phyloP scores from a whole-genome alignment of 2,797 vertebrate genomes.

The Notolabrus celidotus region DNA sequence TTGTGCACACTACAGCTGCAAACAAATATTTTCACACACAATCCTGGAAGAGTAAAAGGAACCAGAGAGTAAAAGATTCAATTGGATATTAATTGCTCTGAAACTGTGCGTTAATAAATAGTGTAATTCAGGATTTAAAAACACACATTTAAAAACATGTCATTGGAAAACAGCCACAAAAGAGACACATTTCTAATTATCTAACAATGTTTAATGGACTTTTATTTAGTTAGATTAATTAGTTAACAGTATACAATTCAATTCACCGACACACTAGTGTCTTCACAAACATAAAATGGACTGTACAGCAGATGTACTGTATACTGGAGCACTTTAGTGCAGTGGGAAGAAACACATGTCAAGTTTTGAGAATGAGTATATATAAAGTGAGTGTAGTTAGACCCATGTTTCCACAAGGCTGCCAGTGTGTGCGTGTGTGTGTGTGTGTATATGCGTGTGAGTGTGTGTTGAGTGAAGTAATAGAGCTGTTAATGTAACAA shows the following conservation, averaged over 20 bases:
- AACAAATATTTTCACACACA: not conserved
- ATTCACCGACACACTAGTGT: conserved; percentile 87
- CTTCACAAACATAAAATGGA: conserved; percentile 88
- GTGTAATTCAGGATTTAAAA: conserved; percentile 19
- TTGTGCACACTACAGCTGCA: not conserved
- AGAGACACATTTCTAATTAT: conserved; percentile 73
- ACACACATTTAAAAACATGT: conserved; percentile 12
- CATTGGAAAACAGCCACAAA: conserved; percentile 53
- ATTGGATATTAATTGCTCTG: not conserved
- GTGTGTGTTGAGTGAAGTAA: conserved; percentile 45
- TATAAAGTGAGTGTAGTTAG: conserved; percentile 74
- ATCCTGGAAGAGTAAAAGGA: not conserved
- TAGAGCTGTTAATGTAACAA: conserved; percentile 69
- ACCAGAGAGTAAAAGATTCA: not conserved
- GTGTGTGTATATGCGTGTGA: conserved; percentile 32
- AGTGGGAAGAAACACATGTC: conserved; percentile 80
- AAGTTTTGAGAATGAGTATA: conserved; percentile 75
- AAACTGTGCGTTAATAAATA: not conserved
- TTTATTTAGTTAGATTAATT: conserved; percentile 87
- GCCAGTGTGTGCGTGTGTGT: conserved; percentile 47
- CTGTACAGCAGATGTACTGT: conserved; percentile 85
- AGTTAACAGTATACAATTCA: conserved; percentile 89
- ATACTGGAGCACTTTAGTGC: conserved; percentile 78
- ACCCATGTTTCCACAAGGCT: conserved; percentile 64
- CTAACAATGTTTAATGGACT: conserved; percentile 86